Base-by-base conservation (phyloP, 2,797 vertebrate genomes). In the Eupleurogrammus muticus region DNA sequence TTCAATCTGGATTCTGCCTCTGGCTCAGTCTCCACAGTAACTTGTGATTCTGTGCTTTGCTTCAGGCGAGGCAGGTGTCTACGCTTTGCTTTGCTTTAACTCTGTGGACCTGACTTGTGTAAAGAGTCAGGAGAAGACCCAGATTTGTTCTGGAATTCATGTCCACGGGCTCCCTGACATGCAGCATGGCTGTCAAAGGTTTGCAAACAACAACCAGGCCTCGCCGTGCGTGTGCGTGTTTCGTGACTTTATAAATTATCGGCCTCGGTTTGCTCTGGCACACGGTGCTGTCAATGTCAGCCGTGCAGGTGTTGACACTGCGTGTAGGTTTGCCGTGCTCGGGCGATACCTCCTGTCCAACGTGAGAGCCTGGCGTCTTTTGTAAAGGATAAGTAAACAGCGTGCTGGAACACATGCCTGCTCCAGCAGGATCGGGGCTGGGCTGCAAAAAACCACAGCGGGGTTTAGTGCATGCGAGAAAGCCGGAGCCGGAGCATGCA, bases 301-400 rank as follows among this genome's bases (percentile, higher is more conserved):
- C 17, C 62, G 59, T 51, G 64, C 73, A 68, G 70, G 40, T 91
- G 82, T 89, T 89, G 89, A 90, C 88, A 82, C 58, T 21, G 66
- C 24, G 28, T 63, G 62, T 82, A 85, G 85, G 87, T 85, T 87
- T 85, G 74, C 73, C 60, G 60, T 66, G 73, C 83, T 73, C 60
- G 78, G 81, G 70, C 19, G 3, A 51, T 69, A 44, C 67, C 84
- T 77, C 34, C 57, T 62, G 84, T 73, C 56, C 71, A 66, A 77
- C 36, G 87, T 54, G 81, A 85, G 57, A 67, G 73, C 70, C 77
- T 60, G 70, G 53, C 32, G 56, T 90, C 88, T 88, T 89, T 89
- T 91, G 80, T 90, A 50, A 84, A 80, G 82, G 72, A 74, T 82
- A 90, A 81, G 84, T 91, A 91, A 92, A 92, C 86, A 87, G 70